Evolutionary conservation across 2,797 vertebrate species (phyloP).

Genomic region (Urophycis tenuis): DNA sequence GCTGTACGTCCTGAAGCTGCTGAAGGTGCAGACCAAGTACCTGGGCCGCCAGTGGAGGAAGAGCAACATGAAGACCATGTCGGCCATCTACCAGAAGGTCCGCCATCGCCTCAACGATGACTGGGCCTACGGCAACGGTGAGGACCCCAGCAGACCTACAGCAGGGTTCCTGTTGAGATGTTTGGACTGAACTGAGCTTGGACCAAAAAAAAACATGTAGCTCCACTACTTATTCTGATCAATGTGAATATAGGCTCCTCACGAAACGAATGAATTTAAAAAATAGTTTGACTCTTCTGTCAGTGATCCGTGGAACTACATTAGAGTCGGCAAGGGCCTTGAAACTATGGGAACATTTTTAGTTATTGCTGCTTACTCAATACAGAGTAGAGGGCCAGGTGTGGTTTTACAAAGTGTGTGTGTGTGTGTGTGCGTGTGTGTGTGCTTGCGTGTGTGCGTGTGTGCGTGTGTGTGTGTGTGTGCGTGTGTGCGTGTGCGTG

Average conservation of each 20-base stretch:
- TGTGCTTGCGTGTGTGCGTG: too few species aligned
- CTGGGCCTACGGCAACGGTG: constrained; percentile 96
- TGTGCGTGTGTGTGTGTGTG: too few species aligned
- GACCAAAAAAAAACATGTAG: neutral
- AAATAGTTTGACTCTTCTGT: too few species aligned
- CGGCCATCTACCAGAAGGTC: constrained; percentile 97
- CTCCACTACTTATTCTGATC: neutral
- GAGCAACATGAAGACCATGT: constrained; percentile 99
- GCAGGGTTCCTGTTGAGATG: neutral
- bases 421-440: neutral
- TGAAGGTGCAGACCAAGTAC: constrained; percentile 98
- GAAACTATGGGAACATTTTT: neutral
- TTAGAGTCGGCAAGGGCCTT: neutral
- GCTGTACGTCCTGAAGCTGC: constrained; percentile 90
- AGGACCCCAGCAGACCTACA: constrained; percentile 20
- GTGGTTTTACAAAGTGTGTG: neutral
- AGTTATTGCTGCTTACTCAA: neutral
- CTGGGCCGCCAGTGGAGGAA: constrained; percentile 97
- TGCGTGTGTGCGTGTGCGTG: too few species aligned
- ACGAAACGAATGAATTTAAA: too few species aligned
- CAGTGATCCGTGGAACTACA: neutral
- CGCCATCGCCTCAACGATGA: constrained; percentile 94
- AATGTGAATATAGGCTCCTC: neutral
- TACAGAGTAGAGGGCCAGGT: neutral
- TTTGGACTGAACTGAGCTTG: neutral